A percentile compares a stretch with the other conserved stretches of the same genome.
phyloP scores from a whole-genome alignment of 2,888 invertebrate genomes.

The Yponomeuta evonymella region DNA sequence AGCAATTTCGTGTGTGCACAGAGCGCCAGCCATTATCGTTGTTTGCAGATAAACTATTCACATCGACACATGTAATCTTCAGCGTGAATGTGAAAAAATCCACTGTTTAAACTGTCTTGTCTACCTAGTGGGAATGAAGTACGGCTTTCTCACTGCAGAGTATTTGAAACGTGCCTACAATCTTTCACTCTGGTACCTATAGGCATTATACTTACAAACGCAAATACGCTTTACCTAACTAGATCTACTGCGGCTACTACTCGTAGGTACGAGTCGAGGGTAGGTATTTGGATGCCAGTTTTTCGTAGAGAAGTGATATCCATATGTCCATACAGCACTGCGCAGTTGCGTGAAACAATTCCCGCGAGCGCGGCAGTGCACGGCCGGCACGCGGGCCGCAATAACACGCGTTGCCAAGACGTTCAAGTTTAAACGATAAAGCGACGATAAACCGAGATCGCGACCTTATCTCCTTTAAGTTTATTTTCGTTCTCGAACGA shows the following conservation, averaged over 20 bases:
- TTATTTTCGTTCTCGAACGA: neutral
- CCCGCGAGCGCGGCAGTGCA: conserved; percentile 17
- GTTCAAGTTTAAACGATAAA: neutral
- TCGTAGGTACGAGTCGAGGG: no score
- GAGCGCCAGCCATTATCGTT: neutral
- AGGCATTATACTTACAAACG: no score
- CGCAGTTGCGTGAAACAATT: conserved; percentile 8
- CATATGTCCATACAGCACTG: conserved; percentile 2
- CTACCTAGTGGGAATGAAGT: no score
- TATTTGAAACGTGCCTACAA: no score
- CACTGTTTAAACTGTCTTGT: no score
- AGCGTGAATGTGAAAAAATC: neutral
- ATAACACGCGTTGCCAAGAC: neutral
- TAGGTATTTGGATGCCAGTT: neutral
- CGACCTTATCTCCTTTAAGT: neutral
- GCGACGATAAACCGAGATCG: neutral
- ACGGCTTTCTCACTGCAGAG: no score
- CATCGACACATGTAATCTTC: neutral
- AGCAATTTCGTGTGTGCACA: conserved; percentile 1
- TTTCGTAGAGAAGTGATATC: neutral
- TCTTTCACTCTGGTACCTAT: no score
- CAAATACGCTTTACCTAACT: no score
- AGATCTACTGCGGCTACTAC: no score
- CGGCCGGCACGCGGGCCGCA: neutral
- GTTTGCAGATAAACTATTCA: neutral